A percentile compares a stretch with the other conserved stretches of the same genome.
Conservation (phyloP, 37 sponge, comb jelly and placozoan species). For the Bolinopsis microptera region DNA sequence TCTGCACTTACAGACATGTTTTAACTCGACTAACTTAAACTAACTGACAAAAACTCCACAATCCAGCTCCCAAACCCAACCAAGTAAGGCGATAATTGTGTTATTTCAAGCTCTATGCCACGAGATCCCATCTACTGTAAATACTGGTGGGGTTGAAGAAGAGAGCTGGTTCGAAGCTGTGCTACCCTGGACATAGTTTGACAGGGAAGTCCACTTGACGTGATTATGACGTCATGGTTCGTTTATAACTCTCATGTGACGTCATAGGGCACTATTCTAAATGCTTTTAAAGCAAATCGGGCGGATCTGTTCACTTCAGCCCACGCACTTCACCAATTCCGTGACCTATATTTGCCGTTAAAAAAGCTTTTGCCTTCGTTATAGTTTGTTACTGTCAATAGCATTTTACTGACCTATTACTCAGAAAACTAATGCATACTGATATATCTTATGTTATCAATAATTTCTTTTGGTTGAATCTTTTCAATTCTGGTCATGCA, state of each 20-base stretch:
- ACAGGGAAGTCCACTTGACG: background rate
- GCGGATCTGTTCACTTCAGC: background rate
- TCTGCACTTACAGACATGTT: background rate
- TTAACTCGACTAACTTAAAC: background rate
- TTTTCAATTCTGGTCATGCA: no score
- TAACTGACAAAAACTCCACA: background rate
- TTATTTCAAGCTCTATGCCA: background rate
- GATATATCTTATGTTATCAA: no score
- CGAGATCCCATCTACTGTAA: no score
- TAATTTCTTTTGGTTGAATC: no score
- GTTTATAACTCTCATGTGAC: no score
- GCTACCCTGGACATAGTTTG: background rate
- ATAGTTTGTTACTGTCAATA: background rate
- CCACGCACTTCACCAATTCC: background rate
- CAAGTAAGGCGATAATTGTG: background rate
- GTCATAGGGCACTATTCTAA: background rate
- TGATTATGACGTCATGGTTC: background rate
- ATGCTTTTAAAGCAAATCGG: background rate
- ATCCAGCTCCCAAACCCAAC: background rate
- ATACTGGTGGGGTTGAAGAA: background rate
- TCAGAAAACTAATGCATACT: no score
- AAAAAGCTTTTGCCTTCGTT: background rate
- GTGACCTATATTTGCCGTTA: background rate
- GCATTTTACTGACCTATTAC: background rate
- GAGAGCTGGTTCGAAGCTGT: background rate